A percentile compares a stretch with the other conserved stretches of the same genome.
Conservation (phyloP, 2,797 vertebrate species). For the Xerus rutilus region DNA sequence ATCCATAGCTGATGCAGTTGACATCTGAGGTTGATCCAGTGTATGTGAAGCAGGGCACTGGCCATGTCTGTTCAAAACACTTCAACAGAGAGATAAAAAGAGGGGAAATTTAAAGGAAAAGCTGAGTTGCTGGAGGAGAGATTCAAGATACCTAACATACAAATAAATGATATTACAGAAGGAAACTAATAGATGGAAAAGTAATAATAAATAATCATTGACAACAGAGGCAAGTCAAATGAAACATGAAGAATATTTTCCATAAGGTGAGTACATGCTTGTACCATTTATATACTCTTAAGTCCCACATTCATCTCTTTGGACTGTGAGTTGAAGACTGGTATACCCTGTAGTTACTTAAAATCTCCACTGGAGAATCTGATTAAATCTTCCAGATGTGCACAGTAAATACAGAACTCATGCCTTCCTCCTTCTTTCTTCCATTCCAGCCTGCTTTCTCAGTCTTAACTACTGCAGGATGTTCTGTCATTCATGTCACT, state of each 20-base stretch:
- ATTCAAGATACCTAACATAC: neutral
- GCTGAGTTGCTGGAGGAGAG: neutral
- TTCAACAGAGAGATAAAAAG: neutral
- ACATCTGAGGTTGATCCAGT: neutral
- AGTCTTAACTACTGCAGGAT: neutral
- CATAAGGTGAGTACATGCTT: neutral
- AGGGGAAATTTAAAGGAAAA: neutral
- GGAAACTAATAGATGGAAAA: neutral
- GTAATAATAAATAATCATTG: neutral
- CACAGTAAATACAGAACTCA: neutral
- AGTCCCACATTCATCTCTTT: neutral
- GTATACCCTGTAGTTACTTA: neutral
- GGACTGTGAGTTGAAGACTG: neutral
- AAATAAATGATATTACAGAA: neutral
- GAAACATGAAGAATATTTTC: neutral
- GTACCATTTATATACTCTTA: neutral
- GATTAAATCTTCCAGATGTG: neutral
- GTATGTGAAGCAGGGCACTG: neutral
- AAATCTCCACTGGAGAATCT: rapidly evolving
- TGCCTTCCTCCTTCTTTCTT: neutral
- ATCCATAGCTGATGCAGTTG: neutral
- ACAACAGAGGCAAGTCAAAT: neutral
- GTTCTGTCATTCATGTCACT: neutral
- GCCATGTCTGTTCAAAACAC: neutral
- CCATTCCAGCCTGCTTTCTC: neutral